phyloP scores from a whole-genome alignment of 2,113 vertebrate genomes.

The Aegypius monachus region DNA sequence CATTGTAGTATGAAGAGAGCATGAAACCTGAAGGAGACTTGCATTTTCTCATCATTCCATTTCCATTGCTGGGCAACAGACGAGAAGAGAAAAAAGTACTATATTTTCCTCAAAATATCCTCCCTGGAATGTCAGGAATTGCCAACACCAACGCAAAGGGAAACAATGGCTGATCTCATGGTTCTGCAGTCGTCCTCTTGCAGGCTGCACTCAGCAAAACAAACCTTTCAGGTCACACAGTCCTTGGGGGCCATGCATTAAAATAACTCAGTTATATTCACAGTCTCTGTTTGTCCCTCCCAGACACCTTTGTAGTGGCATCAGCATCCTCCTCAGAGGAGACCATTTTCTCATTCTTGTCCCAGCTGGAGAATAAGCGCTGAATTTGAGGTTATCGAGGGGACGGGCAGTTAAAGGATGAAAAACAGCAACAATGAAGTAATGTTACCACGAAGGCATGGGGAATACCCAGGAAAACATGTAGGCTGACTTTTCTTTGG shows the following conservation, averaged over 20 bases:
- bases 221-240: not conserved
- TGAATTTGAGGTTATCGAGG: not conserved
- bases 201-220: not conserved
- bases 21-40: not conserved
- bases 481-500: constrained; percentile 53
- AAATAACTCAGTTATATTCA: constrained; percentile 4
- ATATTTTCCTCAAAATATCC: not conserved
- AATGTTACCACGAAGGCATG: not conserved
- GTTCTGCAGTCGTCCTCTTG: not conserved
- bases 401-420: not conserved
- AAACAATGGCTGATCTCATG: not conserved
- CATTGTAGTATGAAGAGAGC: not conserved
- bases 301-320: not conserved
- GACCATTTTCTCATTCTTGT: not conserved
- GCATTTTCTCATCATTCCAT: not conserved
- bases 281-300: not conserved
- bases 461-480: constrained; percentile 42
- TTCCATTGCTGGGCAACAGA: not conserved
- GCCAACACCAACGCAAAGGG: not conserved
- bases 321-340: not conserved
- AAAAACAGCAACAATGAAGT: not conserved
- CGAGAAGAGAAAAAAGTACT: not conserved
- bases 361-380: not conserved
- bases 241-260: not conserved
- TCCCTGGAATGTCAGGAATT: not conserved